Conservation (phyloP, 2,888 invertebrate species). For the Mellilla xanthometata region DNA sequence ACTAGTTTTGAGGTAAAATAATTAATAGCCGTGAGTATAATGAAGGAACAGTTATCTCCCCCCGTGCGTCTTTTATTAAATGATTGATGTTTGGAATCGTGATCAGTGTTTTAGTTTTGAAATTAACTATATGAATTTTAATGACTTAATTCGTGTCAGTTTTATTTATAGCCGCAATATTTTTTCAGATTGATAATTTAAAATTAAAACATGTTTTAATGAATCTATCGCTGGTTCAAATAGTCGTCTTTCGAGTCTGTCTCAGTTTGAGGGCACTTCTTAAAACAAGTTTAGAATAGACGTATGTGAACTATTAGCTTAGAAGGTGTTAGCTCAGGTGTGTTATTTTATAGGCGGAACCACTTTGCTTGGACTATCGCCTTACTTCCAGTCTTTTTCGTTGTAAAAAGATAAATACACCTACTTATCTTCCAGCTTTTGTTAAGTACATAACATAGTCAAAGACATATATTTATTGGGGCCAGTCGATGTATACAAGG, state of each 20-base stretch:
- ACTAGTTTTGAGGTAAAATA: slow-evolving; percentile 1
- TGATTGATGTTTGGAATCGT: too few species aligned
- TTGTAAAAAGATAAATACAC: slow-evolving; percentile 1
- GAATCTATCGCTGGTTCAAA: slow-evolving; percentile 9
- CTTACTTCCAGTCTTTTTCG: slow-evolving; percentile 2
- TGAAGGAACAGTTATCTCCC: neutral
- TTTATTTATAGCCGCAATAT: neutral
- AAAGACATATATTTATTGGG: too few species aligned
- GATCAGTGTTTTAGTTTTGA: too few species aligned
- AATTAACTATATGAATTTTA: too few species aligned
- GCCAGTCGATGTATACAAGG: neutral
- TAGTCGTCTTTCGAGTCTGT: slow-evolving; percentile 14
- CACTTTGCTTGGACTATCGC: slow-evolving; percentile 12
- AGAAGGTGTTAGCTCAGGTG: slow-evolving; percentile 16
- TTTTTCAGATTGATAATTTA: neutral
- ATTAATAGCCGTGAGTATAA: neutral
- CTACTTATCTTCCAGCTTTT: neutral
- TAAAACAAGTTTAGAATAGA: slow-evolving; percentile 12
- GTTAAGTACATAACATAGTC: neutral
- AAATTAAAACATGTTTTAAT: slow-evolving; percentile 4
- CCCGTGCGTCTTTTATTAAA: neutral
- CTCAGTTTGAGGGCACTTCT: slow-evolving; percentile 18
- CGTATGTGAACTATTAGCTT: slow-evolving; percentile 8
- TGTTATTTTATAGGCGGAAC: slow-evolving; percentile 4
- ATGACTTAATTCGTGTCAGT: neutral